A percentile compares a stretch with the other conserved stretches of the same genome.
Conservation (phyloP, 2,797 vertebrate genomes). For the Taeniopygia guttata region DNA sequence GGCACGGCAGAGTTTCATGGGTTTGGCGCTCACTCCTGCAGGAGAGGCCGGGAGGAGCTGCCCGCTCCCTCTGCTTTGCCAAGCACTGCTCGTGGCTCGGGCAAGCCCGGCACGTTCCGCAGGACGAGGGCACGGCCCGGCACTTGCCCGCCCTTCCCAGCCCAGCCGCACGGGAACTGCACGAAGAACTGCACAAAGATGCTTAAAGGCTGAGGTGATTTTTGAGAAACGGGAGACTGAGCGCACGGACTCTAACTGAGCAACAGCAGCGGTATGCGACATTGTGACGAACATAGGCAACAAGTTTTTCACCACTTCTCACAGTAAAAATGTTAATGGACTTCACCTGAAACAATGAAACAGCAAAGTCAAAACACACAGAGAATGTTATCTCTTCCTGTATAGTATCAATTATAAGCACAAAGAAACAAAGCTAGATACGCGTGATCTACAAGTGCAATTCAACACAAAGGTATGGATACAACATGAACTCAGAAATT, state of each 20-base stretch:
- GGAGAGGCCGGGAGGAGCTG: background rate
- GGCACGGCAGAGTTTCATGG: background rate
- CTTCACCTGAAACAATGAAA: background rate
- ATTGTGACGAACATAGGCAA: fast-evolving
- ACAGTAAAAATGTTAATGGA: background rate
- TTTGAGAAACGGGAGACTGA: background rate
- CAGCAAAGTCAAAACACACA: background rate
- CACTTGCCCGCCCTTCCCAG: fast-evolving
- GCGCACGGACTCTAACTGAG: background rate
- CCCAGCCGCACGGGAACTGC: fast-evolving
- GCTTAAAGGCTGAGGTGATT: background rate
- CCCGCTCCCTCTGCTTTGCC: background rate
- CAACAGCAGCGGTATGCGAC: background rate
- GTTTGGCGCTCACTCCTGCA: background rate
- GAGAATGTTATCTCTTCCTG: background rate
- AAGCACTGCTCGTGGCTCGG: fast-evolving
- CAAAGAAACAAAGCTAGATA: background rate
- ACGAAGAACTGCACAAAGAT: fast-evolving
- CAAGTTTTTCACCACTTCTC: background rate
- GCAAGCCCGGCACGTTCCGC: background rate
- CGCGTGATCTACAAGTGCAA: background rate
- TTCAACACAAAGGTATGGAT: background rate
- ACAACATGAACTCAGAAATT: background rate
- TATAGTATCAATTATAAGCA: background rate
- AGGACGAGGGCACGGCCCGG: fast-evolving